Base-by-base conservation (phyloP, 2,888 invertebrate species). In the Pherbina coryleti region DNA sequence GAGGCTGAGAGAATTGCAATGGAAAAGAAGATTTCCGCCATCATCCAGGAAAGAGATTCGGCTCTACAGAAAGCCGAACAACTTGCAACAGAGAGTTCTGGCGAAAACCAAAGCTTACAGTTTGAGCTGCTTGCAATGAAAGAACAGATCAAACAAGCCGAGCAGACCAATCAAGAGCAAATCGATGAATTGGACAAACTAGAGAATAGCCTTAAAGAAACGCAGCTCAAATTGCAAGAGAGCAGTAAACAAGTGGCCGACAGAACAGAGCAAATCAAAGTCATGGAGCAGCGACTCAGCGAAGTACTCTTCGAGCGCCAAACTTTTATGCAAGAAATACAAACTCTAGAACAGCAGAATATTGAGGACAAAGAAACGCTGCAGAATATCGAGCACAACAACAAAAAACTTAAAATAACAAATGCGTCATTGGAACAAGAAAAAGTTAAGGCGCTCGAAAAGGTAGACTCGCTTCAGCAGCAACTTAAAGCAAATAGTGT, bases 131-230 rank as follows among this genome's bases (percentile, higher is more conserved):
- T 19, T 19, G 55, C 53, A 19, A n/a, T 71, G 71, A 5, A 55
- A 22, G 49, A 17, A 49, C 19, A 67, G 3, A 44, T 62, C 34
- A 22, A 71, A 34, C 66, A 75, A 49, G 37, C 78, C 28, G 2
- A 1, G 44, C 44, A 44, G 3, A 14, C 44, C 14, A 44, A 44
- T 11, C 55, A 77, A 34, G 55, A 75, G 19, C 57, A 77, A n/a
- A 5, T 78, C 0, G 62, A 72, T 5, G 8, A 11, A 17, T 19
- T 77, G 0, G 60, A 75, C 53, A 71, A 62, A 57, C n/a, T 60
- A 75, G 1, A 37, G 34, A 78, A 79, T 31, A 77, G 22, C 51
- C 51, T 76, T 51, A 49, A 69, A 69, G 55, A 55, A 17, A 28
- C 25, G 53, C n/a, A 53, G 31, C 49, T 57, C 2, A 28, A 71